These are phyloP conservation scores for Leptopilina clavipes DNA, from an alignment of 1,140 invertebrate genomes.

Conservation along the genomic window DNA sequence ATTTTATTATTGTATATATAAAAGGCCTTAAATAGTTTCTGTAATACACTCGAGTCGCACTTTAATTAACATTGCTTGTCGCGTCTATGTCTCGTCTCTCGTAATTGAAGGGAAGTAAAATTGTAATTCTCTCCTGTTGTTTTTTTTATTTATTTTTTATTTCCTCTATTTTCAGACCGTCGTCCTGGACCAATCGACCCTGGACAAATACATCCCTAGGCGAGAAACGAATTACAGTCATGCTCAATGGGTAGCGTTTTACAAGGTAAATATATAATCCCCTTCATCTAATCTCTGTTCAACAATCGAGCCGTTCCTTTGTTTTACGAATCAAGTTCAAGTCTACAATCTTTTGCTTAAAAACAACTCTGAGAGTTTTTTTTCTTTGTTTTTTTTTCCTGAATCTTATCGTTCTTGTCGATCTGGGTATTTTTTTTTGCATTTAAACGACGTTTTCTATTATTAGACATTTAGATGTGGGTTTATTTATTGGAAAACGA, in stretches of 20 bases:
- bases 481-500: too few species aligned
- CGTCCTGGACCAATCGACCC: constrained; percentile 53
- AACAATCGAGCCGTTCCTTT: constrained; percentile 12
- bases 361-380: too few species aligned
- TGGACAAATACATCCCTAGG: constrained; percentile 55
- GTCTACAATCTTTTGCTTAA: neutral
- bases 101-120: constrained; percentile 44
- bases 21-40: constrained; percentile 33
- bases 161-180: constrained; percentile 50
- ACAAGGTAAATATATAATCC: constrained; percentile 47
- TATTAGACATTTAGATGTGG: too few species aligned
- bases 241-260: constrained; percentile 56
- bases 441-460: too few species aligned
- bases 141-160: constrained; percentile 36
- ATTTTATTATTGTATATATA: neutral
- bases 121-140: constrained; percentile 48
- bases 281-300: constrained; percentile 22
- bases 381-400: too few species aligned
- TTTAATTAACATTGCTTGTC: constrained; percentile 42
- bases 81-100: constrained; percentile 26
- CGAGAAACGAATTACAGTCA: constrained; percentile 55
- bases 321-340: constrained; percentile 12
- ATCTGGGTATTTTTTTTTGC: too few species aligned
- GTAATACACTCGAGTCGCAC: neutral
- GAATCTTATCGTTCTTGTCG: too few species aligned